Evolutionary conservation across 1,140 invertebrate genomes (phyloP), one percentile per base, ranked within the genome.

Genomic region (Plectrocnemia conspersa): DNA sequence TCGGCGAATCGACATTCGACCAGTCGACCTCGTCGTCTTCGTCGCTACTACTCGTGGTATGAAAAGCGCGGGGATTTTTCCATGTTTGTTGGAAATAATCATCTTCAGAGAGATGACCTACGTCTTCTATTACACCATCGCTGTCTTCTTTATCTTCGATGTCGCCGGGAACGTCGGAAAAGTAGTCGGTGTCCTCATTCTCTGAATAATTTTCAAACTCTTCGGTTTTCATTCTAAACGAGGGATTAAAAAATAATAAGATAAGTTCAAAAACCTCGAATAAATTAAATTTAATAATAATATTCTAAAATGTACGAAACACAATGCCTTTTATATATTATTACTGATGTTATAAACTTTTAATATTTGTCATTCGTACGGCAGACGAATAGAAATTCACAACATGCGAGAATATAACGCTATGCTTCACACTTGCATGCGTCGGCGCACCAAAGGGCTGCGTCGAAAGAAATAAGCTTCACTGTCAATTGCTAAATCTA

Each of bases 11-110:
- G 15, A 33, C 38, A 11, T 35, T 21, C 11, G 46, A 36, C 46
- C 46, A 49, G 21, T 49, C 46, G 15, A 49, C 38, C 2, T 19
- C 18, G 3, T 4, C 42, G 24, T 49, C 33, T 49, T 49, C 46
- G 15, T 32, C 46, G 32, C 10, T 21, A 27, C 42, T 45, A 16
- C 33, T 49, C 3, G 32, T n/a, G 5, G 27, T 6, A 21, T 24
- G 46, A 18, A 36, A 35, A 35, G 11, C 19, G 2, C 27, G 33
- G 2, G 46, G 29, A 49, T 33, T 11, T 49, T 3, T 36, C 15
- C 33, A 21, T 32, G 10, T 36, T 49, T 13, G 3, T 10, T 6
- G n/a, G 33, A 35, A 16, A 36, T 16, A 23, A 49, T 33, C 46
- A n/a, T 45, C 42, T 45, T 45, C 42, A 27, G 13, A 3, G 15